A percentile compares a stretch with the other conserved stretches of the same genome.
Evolutionary conservation across 2,113 vertebrate genomes (phyloP).

Genomic region (Indri indri): DNA sequence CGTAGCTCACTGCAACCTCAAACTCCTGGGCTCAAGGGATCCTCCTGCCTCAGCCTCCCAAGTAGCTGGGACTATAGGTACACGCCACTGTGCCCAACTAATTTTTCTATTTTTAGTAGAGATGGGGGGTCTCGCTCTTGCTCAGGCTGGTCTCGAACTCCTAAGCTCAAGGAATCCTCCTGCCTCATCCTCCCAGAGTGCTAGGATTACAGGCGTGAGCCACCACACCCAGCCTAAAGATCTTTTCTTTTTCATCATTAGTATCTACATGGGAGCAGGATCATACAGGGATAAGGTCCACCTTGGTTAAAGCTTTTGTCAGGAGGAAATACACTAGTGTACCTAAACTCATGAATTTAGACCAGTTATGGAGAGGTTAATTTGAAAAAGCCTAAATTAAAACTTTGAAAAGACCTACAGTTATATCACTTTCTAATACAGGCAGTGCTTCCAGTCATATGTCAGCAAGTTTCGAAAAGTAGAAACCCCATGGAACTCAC

Average conservation of each 20-base stretch:
- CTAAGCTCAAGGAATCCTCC: too few species aligned
- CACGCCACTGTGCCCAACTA: too few species aligned
- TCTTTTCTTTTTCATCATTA: constrained; percentile 16
- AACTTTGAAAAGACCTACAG: background rate
- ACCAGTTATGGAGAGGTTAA: background rate
- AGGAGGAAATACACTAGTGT: background rate
- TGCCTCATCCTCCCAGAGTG: too few species aligned
- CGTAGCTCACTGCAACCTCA: too few species aligned
- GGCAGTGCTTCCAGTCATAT: background rate
- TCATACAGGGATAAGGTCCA: background rate
- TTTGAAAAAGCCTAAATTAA: constrained; percentile 7
- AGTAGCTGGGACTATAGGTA: too few species aligned
- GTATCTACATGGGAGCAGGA: background rate
- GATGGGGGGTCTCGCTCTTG: too few species aligned
- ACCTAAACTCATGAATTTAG: constrained; percentile 17
- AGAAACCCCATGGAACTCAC: background rate
- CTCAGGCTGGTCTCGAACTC: too few species aligned
- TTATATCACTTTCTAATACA: background rate
- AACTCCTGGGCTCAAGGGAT: too few species aligned
- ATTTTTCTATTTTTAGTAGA: too few species aligned
- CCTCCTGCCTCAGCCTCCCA: too few species aligned
- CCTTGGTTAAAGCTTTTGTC: background rate
- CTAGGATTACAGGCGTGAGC: too few species aligned
- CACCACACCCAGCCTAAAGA: background rate
- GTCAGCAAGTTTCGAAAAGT: background rate